phyloP scores from a whole-genome alignment of 2,888 invertebrate genomes.

The Andricus quercusramuli region DNA sequence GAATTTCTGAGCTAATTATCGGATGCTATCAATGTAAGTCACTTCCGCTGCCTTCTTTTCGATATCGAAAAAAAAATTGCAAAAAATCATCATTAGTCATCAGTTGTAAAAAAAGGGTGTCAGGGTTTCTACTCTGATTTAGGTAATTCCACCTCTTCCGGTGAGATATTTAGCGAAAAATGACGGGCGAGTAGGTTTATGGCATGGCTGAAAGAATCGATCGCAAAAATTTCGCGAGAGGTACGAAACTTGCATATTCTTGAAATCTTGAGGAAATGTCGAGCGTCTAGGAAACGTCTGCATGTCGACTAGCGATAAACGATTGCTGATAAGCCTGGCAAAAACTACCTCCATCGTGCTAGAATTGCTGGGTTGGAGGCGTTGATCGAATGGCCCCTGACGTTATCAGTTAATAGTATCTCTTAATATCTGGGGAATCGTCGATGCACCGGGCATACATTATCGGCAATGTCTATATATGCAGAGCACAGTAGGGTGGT shows the following conservation, averaged over 20 bases:
- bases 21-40: no score
- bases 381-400: constrained; percentile 50
- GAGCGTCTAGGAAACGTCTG: constrained; percentile 18
- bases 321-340: constrained; percentile 28
- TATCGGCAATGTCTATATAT: constrained; percentile 11
- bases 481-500: no score
- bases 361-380: constrained; percentile 23
- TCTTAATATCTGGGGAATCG: constrained; percentile 57
- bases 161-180: constrained; percentile 10
- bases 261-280: constrained; percentile 28
- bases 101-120: not conserved
- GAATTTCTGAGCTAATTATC: no score
- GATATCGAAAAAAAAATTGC: no score
- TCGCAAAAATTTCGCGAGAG: not conserved
- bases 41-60: no score
- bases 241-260: constrained; percentile 15
- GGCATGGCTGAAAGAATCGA: constrained; percentile 2
- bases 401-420: constrained; percentile 60
- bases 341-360: constrained; percentile 29
- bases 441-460: constrained; percentile 28
- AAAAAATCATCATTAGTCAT: no score
- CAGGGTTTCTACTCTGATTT: constrained; percentile 14
- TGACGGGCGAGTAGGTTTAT: not conserved
- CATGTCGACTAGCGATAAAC: constrained; percentile 24
- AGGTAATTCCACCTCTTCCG: constrained; percentile 9